Evolutionary conservation across 1,140 invertebrate genomes (phyloP).

Genomic region (Colletes latitarsis): DNA sequence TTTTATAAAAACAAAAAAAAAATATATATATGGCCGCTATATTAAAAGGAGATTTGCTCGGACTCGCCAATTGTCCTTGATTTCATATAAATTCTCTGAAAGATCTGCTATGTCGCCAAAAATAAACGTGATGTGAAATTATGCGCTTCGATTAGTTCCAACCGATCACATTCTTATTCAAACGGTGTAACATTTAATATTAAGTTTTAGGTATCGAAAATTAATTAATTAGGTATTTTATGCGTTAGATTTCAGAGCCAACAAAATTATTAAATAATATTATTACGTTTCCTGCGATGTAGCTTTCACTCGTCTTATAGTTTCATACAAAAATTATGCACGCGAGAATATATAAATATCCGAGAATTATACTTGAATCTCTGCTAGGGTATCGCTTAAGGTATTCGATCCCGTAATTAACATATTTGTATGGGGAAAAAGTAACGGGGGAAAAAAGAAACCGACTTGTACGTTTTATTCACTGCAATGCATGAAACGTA

Average conservation of each 20-base stretch:
- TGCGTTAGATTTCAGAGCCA: constrained; percentile 16
- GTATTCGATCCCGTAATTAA: neutral
- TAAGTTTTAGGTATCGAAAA: constrained; percentile 50
- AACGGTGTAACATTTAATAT: constrained; percentile 37
- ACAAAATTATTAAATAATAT: neutral
- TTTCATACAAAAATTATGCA: neutral
- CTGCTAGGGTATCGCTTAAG: neutral
- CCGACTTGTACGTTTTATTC: neutral
- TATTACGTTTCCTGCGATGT: constrained; percentile 50
- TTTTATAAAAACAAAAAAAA: constrained; percentile 33
- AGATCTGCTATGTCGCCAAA: constrained; percentile 41
- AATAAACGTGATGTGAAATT: constrained; percentile 34
- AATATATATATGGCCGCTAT: constrained; percentile 27
- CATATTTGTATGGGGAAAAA: neutral
- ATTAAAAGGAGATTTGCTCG: constrained; percentile 27
- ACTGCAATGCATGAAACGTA: constrained; percentile 34
- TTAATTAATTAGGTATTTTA: constrained; percentile 35
- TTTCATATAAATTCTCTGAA: constrained; percentile 23
- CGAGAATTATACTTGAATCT: neutral
- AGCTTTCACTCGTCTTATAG: constrained; percentile 15
- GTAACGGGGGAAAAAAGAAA: neutral
- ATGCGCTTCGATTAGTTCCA: constrained; percentile 25
- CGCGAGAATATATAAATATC: neutral
- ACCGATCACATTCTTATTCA: constrained; percentile 27
- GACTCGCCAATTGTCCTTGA: constrained; percentile 1